Percentiles rank a stretch among this genome's conserved stretches.
Evolutionary conservation across 2,113 vertebrate genomes (phyloP).

Genomic region (Crotalus viridis): DNA sequence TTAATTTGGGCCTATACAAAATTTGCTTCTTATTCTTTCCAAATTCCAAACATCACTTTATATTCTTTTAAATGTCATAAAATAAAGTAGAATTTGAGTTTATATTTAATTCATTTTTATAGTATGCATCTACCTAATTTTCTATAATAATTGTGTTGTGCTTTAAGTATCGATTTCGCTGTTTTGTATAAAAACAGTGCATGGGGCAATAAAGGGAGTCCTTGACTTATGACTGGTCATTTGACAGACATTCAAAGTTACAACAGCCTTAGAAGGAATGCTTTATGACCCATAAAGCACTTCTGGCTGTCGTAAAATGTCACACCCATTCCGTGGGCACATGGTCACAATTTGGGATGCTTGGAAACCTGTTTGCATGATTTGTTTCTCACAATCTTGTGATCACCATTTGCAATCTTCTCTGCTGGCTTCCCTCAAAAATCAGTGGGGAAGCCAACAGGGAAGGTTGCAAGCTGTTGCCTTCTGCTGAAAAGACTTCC

Average conservation of each 20-base stretch:
- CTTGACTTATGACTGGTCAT: neutral
- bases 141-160: neutral
- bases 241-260: neutral
- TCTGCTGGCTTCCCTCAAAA: neutral
- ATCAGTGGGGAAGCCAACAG: neutral
- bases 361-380: neutral
- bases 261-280: neutral
- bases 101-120: neutral
- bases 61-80: neutral
- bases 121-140: neutral
- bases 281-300: neutral
- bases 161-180: neutral
- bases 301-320: neutral
- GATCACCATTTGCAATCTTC: neutral
- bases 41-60: neutral
- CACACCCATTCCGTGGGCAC: neutral
- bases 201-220: neutral
- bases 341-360: neutral
- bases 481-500: neutral
- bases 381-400: neutral
- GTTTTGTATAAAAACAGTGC: neutral
- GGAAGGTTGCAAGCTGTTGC: neutral
- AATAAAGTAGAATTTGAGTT: neutral
- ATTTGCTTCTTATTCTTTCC: neutral
- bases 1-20: neutral